Percentiles rank a stretch among this genome's conserved stretches.
Conservation (phyloP, 1,140 invertebrate genomes). For the Aphelenchoides avenae region DNA sequence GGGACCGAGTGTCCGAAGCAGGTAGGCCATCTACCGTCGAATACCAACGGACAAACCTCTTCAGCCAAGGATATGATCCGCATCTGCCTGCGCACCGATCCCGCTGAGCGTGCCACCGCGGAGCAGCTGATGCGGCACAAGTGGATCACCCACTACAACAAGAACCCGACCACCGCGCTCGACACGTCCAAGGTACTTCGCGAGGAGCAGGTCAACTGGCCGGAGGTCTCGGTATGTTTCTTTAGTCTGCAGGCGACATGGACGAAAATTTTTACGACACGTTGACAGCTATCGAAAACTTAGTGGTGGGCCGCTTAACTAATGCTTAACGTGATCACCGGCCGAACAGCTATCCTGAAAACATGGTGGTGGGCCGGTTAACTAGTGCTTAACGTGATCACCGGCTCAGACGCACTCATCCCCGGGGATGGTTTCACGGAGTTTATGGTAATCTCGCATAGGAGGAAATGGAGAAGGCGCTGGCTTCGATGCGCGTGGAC, state of each 20-base stretch:
- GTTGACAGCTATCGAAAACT: too few species aligned
- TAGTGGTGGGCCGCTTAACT: background rate
- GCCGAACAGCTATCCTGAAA: too few species aligned
- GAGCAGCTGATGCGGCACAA: constrained; percentile 81
- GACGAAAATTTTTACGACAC: too few species aligned
- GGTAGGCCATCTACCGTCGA: constrained; percentile 65
- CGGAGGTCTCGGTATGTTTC: constrained; percentile 71
- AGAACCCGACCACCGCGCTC: constrained; percentile 40
- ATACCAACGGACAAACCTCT: constrained; percentile 34
- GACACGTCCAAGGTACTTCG: constrained; percentile 59
- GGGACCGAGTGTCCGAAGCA: constrained; percentile 84
- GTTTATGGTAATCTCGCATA: constrained; percentile 66
- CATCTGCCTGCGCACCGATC: constrained; percentile 86
- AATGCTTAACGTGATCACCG: too few species aligned
- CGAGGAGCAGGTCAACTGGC: constrained; percentile 86
- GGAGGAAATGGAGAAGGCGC: constrained; percentile 94
- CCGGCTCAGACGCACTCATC: too few species aligned
- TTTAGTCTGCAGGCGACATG: too few species aligned
- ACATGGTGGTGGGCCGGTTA: too few species aligned
- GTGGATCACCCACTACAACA: constrained; percentile 71
- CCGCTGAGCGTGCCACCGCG: constrained; percentile 80
- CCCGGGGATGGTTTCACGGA: too few species aligned
- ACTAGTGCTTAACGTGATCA: too few species aligned
- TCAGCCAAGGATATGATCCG: constrained; percentile 84
- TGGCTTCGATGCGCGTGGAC: constrained; percentile 95